A percentile compares a stretch with the other conserved stretches of the same genome.
Conservation (phyloP, 2,113 vertebrate genomes). For the Colinus virginianus region DNA sequence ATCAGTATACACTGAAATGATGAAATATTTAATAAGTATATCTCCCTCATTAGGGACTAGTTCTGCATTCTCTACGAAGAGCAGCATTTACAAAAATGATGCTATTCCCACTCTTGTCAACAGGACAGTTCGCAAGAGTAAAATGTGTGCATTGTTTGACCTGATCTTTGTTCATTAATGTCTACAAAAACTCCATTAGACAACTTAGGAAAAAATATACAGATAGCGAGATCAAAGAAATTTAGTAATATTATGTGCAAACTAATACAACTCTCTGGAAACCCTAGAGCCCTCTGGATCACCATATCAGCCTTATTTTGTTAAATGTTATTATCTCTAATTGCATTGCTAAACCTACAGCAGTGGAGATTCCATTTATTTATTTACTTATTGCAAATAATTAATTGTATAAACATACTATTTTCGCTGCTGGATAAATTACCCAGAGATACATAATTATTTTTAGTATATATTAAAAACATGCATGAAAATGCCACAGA, state of each 20-base stretch:
- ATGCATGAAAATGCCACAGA: background rate
- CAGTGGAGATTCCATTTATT: background rate
- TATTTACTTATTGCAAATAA: background rate
- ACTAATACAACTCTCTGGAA: constrained; percentile 11
- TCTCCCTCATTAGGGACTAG: constrained; percentile 26
- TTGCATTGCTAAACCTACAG: background rate
- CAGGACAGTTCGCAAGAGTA: background rate
- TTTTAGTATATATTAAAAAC: constrained; percentile 23
- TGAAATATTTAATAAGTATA: constrained; percentile 55
- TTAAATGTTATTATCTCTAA: background rate
- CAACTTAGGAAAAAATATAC: background rate
- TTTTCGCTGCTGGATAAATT: background rate
- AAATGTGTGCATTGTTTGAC: background rate
- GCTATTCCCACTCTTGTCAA: constrained; percentile 1
- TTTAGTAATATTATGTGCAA: background rate
- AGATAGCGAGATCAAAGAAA: background rate
- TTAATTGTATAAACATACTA: background rate
- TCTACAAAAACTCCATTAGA: constrained; percentile 45
- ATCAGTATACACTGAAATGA: background rate
- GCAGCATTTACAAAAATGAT: constrained; percentile 18
- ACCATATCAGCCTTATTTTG: background rate
- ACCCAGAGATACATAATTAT: background rate
- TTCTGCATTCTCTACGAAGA: constrained; percentile 11
- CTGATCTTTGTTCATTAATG: constrained; percentile 29
- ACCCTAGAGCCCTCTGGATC: constrained; percentile 11